A percentile compares a stretch with the other conserved stretches of the same genome.
These are phyloP conservation scores for Spilosoma lubricipeda DNA, from an alignment of 2,888 invertebrate genomes.

Conservation along the genomic window DNA sequence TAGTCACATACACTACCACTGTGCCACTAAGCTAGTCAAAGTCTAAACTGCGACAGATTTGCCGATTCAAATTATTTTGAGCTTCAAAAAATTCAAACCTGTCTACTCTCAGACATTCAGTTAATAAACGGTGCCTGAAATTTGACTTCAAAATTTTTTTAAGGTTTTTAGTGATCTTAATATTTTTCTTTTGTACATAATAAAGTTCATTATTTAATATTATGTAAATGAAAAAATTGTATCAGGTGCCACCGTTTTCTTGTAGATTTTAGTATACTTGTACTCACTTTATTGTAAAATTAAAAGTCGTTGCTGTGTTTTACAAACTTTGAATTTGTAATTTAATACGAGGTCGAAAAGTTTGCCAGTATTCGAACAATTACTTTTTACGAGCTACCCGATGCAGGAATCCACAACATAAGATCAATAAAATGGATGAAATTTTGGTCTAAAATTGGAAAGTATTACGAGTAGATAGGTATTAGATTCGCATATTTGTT, in stretches of 20 bases:
- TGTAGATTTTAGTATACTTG: neutral
- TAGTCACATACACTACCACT: no score
- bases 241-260: neutral
- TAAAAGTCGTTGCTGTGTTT: neutral
- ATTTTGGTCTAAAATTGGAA: no score
- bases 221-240: no score
- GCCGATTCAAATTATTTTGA: neutral
- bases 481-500: no score
- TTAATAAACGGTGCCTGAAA: neutral
- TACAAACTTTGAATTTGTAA: neutral
- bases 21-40: no score
- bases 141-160: neutral
- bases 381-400: neutral
- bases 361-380: neutral
- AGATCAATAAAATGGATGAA: neutral
- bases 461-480: no score
- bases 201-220: neutral
- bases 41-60: neutral
- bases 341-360: neutral
- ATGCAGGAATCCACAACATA: neutral
- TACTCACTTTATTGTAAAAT: neutral
- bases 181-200: no score
- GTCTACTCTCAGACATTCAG: neutral
- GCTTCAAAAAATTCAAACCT: neutral
- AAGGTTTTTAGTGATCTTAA: neutral